phyloP scores from a whole-genome alignment of 2,113 vertebrate genomes.

The Rhea americana region DNA sequence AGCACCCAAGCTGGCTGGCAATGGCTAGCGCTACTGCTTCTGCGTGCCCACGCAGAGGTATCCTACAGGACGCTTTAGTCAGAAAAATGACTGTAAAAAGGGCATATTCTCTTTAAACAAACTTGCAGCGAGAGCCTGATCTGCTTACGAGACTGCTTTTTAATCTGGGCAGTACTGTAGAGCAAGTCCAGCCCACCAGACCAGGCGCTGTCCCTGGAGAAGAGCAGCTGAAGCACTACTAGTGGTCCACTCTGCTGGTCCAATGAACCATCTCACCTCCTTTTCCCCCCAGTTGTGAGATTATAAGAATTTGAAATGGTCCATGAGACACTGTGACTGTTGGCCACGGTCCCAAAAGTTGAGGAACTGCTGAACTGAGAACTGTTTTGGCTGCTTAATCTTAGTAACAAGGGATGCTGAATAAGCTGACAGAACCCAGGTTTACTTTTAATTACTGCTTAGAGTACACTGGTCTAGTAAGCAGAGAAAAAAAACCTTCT shows the following conservation, averaged over 20 bases:
- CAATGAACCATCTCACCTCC: conserved; percentile 12
- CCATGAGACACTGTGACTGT: conserved; percentile 59
- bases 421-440: conserved; percentile 24
- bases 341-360: conserved; percentile 43
- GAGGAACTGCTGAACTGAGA: conserved; percentile 66
- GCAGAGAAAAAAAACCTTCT: not conserved
- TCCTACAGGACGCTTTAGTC: not conserved
- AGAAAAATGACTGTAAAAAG: not conserved
- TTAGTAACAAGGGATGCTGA: conserved; percentile 23
- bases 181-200: not conserved
- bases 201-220: not conserved
- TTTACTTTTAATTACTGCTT: conserved; percentile 44
- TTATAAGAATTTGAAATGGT: conserved; percentile 49
- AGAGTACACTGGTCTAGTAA: conserved; percentile 30
- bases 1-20: not conserved
- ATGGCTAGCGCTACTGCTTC: not conserved
- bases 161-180: not conserved
- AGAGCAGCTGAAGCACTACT: not conserved
- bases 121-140: not conserved
- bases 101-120: not conserved
- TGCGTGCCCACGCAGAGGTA: not conserved
- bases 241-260: not conserved
- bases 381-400: conserved; percentile 52
- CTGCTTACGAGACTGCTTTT: not conserved
- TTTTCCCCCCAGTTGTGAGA: not conserved